Evolutionary conservation across 2,888 invertebrate species (phyloP), one percentile per base, ranked within the genome.

Genomic region (Choristoneura rosaceana): DNA sequence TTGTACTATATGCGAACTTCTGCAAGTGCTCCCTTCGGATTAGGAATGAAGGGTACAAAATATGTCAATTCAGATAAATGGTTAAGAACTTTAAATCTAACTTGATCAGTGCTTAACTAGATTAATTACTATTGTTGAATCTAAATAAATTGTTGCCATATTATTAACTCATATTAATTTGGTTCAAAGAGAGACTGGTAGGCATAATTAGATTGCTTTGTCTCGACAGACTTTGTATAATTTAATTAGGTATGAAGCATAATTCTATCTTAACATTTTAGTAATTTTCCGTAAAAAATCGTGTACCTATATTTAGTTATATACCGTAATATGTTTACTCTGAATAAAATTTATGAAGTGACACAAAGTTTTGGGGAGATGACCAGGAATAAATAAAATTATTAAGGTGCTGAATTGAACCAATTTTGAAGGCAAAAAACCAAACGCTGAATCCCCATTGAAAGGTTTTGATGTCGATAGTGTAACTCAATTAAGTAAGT

Each of bases 1-100:
- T 84, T 87, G 55, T 94, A 88, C 81, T 94, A 91, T 81, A 83
- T 94, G 76, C 85, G 92, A 38, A 94, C 94, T 41, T 79, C 87
- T 33, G 79, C 86, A 3, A 84, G 77, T 66, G 76, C 89, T 38
- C 94, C 94, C 9, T 94, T 85, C 69, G 93, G 90, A 25, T 86
- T 94, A 17, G 93, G 93, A 47, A 88, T 93, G 87, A 84, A 87
- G 15, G 94, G 94, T 55, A 87, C 88, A 8, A 88, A 83, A 82
- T 82, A 78, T 75, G 74, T 81, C 41, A 74, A 79, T 45, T 76
- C 78, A 43, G 82, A 88, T 73, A 84, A 79, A 74, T 88, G 87
- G 89, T 77, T 90, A 65, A 77, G 78, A 79, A 84, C 78, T 77
- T 79, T 88, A 74, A 86, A 82, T 79, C 75, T 84, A 59, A 78